These are phyloP conservation scores for Henicopernis longicauda DNA, from an alignment of 2,113 vertebrate species.

Conservation along the genomic window DNA sequence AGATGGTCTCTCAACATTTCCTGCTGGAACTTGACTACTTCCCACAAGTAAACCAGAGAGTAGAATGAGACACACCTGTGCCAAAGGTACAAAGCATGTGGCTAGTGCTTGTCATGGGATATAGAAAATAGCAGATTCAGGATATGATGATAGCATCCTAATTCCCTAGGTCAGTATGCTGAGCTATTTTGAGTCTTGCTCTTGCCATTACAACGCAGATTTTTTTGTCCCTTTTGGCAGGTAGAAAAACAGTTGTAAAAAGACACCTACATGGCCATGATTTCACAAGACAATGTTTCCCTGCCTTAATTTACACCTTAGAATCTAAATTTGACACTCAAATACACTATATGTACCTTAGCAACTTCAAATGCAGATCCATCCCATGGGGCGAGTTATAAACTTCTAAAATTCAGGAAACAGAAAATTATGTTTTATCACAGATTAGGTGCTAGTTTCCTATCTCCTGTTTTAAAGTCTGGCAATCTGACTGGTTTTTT, in stretches of 20 bases:
- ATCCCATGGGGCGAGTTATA: neutral
- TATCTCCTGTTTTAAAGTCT: neutral
- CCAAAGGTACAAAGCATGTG: neutral
- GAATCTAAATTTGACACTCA: neutral
- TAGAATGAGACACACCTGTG: neutral
- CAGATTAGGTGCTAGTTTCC: neutral
- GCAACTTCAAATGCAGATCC: neutral
- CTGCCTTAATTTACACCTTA: neutral
- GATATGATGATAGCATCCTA: fast-evolving
- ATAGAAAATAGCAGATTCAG: neutral
- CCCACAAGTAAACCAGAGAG: too few relatives aligned
- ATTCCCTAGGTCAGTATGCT: neutral
- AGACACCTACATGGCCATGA: neutral
- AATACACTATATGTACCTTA: neutral
- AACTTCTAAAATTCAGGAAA: neutral
- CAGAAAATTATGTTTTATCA: neutral
- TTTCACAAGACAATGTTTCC: neutral
- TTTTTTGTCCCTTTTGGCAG: neutral
- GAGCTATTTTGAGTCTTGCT: neutral
- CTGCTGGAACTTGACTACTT: neutral
- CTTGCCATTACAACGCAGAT: neutral
- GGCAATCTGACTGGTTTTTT: neutral
- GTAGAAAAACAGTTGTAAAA: neutral
- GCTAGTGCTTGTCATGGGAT: neutral
- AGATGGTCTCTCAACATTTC: neutral